Percentiles rank a stretch among this genome's conserved stretches.
phyloP scores from a whole-genome alignment of 2,888 invertebrate species.

The Napeogenes inachia region DNA sequence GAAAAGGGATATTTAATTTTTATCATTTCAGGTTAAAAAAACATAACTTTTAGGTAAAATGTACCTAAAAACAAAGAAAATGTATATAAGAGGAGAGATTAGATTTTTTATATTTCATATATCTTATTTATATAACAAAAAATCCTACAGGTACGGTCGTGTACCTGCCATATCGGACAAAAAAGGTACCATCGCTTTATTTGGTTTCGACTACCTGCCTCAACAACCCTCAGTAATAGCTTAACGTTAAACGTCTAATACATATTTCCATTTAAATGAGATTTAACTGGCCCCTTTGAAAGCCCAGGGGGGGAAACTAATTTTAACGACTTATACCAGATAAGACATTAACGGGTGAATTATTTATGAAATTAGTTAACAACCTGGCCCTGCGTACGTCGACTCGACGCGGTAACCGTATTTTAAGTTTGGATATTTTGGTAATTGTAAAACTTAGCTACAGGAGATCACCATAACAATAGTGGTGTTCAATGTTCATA shows the following conservation, averaged over 20 bases:
- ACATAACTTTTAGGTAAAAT: no score
- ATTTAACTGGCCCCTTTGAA: conserved; percentile 57
- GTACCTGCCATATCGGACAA: conserved; percentile 68
- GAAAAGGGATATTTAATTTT: conserved; percentile 30
- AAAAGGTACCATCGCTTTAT: conserved; percentile 55
- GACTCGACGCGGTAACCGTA: conserved; percentile 14
- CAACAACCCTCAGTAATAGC: conserved; percentile 57
- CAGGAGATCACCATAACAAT: conserved; percentile 70
- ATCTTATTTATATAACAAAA: conserved; percentile 43
- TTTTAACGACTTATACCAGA: conserved; percentile 53
- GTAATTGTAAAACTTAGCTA: conserved; percentile 56
- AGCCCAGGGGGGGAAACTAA: conserved; percentile 54
- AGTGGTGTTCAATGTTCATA: conserved; percentile 55
- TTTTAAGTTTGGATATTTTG: conserved; percentile 54
- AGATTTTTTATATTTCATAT: conserved; percentile 38
- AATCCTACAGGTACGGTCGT: conserved; percentile 55
- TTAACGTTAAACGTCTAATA: conserved; percentile 60
- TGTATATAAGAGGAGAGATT: not conserved
- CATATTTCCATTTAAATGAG: conserved; percentile 63
- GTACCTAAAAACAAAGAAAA: not conserved
- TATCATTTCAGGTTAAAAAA: not conserved
- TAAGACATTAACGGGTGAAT: conserved; percentile 53
- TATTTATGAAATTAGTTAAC: conserved; percentile 39
- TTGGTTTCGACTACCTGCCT: conserved; percentile 65
- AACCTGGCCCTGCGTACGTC: not conserved